phyloP scores from a whole-genome alignment of 2,113 vertebrate species.

The Pelecanus crispus region DNA sequence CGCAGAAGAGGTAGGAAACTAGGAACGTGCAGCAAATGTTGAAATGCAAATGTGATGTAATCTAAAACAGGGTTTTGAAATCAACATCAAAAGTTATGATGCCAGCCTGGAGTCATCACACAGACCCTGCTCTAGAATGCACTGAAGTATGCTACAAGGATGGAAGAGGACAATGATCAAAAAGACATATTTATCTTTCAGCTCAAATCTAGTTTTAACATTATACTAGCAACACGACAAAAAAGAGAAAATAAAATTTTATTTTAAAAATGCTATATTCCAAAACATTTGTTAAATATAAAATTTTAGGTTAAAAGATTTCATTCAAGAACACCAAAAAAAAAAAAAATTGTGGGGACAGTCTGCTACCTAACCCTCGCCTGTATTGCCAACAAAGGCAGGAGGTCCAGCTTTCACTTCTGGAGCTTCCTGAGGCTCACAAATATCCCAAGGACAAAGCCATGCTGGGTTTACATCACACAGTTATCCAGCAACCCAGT shows the following conservation, averaged over 20 bases:
- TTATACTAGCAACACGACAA: background rate
- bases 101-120: background rate
- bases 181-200: background rate
- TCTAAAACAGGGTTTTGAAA: background rate
- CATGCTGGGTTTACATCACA: background rate
- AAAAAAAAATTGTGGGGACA: rapidly evolving
- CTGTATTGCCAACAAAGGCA: background rate
- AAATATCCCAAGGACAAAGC: background rate
- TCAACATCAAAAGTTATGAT: background rate
- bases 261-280: background rate
- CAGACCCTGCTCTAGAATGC: background rate
- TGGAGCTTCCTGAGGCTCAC: background rate
- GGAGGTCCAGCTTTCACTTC: background rate
- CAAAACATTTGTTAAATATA: background rate
- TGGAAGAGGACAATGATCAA: background rate
- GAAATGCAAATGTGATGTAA: background rate
- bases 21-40: background rate
- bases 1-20: background rate
- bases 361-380: background rate
- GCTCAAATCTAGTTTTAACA: background rate
- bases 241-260: background rate
- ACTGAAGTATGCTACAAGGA: background rate
- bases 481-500: background rate
- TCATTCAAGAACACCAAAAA: background rate
- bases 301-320: background rate